A percentile compares a stretch with the other conserved stretches of the same genome.
Evolutionary conservation across 2,797 vertebrate genomes (phyloP).

Genomic region (Schizothorax lantsangensis): DNA sequence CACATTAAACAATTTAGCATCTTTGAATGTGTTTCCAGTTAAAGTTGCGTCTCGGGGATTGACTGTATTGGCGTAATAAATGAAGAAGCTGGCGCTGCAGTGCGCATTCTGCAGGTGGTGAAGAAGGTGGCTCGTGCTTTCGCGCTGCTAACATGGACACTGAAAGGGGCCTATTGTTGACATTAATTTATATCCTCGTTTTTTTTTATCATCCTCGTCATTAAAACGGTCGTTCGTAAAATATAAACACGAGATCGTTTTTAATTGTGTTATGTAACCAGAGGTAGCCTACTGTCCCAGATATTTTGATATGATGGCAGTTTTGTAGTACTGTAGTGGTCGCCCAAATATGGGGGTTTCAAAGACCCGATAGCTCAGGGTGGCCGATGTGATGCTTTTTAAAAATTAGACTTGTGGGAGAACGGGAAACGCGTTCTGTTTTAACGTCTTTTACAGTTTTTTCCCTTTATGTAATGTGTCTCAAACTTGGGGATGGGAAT

Average conservation of each 20-base stretch:
- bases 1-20: not conserved
- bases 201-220: not conserved
- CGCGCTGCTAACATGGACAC: slow-evolving; percentile 58
- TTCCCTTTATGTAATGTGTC: not conserved
- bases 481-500: not conserved
- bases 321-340: not conserved
- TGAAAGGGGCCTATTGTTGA: slow-evolving; percentile 54
- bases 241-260: not conserved
- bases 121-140: slow-evolving; percentile 71
- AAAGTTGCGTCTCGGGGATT: slow-evolving; percentile 17
- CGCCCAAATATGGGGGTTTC: not conserved
- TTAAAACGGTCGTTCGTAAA: not conserved
- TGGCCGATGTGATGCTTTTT: slow-evolving; percentile 36
- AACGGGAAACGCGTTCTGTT: not conserved
- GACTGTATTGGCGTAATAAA: slow-evolving; percentile 71
- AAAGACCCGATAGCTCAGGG: slow-evolving; percentile 14
- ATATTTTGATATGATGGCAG: slow-evolving; percentile 18
- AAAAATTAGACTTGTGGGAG: not conserved
- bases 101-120: slow-evolving; percentile 97
- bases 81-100: slow-evolving; percentile 81
- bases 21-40: not conserved
- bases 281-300: not conserved
- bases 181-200: slow-evolving; percentile 37
- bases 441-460: not conserved
- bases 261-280: slow-evolving; percentile 42